phyloP scores from a whole-genome alignment of 2,113 vertebrate genomes.

The Limnothrissa miodon region DNA sequence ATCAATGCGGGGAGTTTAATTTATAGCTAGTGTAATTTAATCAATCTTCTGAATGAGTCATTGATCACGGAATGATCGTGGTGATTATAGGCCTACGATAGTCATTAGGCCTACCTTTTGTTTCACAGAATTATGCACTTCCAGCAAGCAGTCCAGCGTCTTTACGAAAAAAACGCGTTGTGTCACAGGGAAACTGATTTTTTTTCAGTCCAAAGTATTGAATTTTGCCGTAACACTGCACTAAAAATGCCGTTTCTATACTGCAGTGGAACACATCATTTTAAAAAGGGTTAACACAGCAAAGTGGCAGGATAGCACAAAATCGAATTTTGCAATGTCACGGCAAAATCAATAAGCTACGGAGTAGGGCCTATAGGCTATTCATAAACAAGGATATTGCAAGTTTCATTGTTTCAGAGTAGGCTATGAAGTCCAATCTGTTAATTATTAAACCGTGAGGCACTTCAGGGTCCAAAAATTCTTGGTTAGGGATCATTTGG shows the following conservation, averaged over 20 bases:
- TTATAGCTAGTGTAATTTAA: background rate
- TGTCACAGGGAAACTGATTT: too few relatives aligned
- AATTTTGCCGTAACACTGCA: too few relatives aligned
- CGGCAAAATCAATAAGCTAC: background rate
- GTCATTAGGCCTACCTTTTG: too few relatives aligned
- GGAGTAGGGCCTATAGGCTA: background rate
- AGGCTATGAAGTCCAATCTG: background rate
- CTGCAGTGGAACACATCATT: too few relatives aligned
- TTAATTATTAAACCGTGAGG: background rate
- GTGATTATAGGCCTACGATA: too few relatives aligned
- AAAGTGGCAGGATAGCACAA: background rate
- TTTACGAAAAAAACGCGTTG: too few relatives aligned
- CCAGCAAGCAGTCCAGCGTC: too few relatives aligned
- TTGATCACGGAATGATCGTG: background rate
- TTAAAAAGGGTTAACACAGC: background rate
- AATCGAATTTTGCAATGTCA: background rate
- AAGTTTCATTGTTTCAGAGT: background rate
- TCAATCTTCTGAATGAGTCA: background rate
- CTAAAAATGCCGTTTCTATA: too few relatives aligned
- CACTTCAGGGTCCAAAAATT: too few relatives aligned
- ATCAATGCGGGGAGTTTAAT: background rate
- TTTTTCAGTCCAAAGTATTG: too few relatives aligned
- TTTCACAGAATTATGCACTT: too few relatives aligned
- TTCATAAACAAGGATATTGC: background rate
- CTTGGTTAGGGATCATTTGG: background rate